Conservation (phyloP, 2,797 vertebrate species). For the Pseudocheirus occidentalis region DNA sequence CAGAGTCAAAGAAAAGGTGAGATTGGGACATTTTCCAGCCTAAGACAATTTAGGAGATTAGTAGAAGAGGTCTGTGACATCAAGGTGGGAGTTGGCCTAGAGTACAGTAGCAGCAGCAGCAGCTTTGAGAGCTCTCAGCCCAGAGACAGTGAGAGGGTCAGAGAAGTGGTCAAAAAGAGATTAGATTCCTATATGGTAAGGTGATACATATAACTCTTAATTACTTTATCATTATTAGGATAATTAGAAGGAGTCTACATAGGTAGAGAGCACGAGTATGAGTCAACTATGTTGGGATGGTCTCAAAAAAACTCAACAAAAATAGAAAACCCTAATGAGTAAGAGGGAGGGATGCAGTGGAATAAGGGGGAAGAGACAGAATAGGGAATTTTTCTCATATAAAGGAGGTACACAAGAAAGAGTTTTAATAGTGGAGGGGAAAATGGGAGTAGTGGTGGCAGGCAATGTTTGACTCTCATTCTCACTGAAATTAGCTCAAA, state of each 20-base stretch:
- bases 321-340: not conserved
- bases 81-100: not conserved
- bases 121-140: not conserved
- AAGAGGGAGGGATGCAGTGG: not conserved
- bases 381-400: not conserved
- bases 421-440: not conserved
- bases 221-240: not conserved
- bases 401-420: not conserved
- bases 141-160: not conserved
- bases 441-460: not conserved
- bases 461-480: not conserved
- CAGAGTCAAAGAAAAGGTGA: not conserved
- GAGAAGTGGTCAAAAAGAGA: not conserved
- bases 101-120: not conserved
- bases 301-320: not conserved
- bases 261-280: not conserved
- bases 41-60: not conserved
- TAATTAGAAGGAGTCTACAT: not conserved
- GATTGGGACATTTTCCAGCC: not conserved
- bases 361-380: not conserved
- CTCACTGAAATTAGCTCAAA: not conserved
- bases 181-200: not conserved
- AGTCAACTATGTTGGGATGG: not conserved
- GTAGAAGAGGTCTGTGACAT: not conserved
- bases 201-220: not conserved